Evolutionary conservation across 2,888 invertebrate species (phyloP).

Genomic region (Acheta domesticus): DNA sequence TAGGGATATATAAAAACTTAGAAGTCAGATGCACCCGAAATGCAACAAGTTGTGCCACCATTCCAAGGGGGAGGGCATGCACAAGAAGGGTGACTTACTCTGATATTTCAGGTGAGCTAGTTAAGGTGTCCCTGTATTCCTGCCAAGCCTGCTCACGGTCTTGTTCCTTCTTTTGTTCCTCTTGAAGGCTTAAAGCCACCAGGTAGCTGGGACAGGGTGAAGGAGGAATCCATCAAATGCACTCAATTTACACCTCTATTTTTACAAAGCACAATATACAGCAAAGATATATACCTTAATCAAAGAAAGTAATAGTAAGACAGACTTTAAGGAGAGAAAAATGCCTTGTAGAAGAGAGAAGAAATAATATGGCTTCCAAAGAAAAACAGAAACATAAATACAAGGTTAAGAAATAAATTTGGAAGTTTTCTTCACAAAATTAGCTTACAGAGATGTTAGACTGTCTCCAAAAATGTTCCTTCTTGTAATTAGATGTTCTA

Average conservation of each 20-base stretch:
- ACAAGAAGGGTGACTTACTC: slow-evolving; percentile 33
- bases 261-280: not conserved
- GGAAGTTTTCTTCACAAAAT: too few species aligned
- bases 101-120: slow-evolving; percentile 20
- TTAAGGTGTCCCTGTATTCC: slow-evolving; percentile 38
- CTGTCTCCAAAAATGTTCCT: too few species aligned
- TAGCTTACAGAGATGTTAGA: too few species aligned
- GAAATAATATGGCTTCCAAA: not conserved
- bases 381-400: not conserved
- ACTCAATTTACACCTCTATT: too few species aligned
- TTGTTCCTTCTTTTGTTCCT: slow-evolving; percentile 44
- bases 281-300: too few species aligned
- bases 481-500: too few species aligned
- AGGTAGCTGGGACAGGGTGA: slow-evolving; percentile 45
- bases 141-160: slow-evolving; percentile 40
- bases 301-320: too few species aligned
- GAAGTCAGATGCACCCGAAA: too few species aligned
- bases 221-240: not conserved
- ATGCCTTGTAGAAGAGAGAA: too few species aligned
- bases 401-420: too few species aligned
- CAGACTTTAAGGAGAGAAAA: too few species aligned
- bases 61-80: not conserved
- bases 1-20: not conserved
- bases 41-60: too few species aligned
- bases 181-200: slow-evolving; percentile 50